Percentiles rank a stretch among this genome's conserved stretches.
These are phyloP conservation scores for Gnathonemus longibarbis DNA, from an alignment of 2,113 vertebrate species.

Conservation along the genomic window DNA sequence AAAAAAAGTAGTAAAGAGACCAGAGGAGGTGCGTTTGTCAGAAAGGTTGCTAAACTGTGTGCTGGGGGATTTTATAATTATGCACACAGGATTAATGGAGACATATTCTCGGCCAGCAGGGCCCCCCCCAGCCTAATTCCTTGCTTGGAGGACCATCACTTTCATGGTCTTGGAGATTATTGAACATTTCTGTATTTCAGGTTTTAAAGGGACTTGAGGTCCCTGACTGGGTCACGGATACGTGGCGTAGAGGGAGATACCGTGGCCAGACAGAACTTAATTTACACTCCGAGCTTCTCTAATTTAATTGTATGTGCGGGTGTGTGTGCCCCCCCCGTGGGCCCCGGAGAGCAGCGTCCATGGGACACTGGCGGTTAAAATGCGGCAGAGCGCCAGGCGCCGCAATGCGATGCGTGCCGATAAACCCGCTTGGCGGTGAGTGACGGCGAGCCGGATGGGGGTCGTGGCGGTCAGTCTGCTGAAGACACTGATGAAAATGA, in stretches of 20 bases:
- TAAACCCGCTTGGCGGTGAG: conserved; percentile 81
- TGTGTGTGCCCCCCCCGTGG: conserved; percentile 40
- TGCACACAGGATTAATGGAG: neutral
- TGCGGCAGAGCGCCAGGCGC: conserved; percentile 72
- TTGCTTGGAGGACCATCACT: neutral
- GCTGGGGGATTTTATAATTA: conserved; percentile 6
- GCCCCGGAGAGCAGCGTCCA: conserved; percentile 80
- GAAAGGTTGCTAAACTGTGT: neutral
- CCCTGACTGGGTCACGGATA: neutral
- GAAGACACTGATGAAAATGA: conserved; percentile 74
- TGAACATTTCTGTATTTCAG: neutral
- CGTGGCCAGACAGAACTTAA: neutral
- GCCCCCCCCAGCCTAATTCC: neutral
- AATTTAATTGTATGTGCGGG: neutral
- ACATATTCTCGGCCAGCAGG: neutral
- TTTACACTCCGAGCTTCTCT: neutral
- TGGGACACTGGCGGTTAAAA: conserved; percentile 82
- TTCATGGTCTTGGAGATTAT: neutral
- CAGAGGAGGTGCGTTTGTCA: conserved; percentile 43
- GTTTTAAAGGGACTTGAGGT: neutral
- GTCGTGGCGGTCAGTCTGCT: conserved; percentile 64
- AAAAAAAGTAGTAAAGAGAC: too few relatives aligned
- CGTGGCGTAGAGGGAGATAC: neutral
- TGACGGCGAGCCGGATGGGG: conserved; percentile 80
- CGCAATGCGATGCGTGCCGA: conserved; percentile 72